Evolutionary conservation across 2,797 vertebrate species (phyloP).

Genomic region (Etheostoma nigrum): DNA sequence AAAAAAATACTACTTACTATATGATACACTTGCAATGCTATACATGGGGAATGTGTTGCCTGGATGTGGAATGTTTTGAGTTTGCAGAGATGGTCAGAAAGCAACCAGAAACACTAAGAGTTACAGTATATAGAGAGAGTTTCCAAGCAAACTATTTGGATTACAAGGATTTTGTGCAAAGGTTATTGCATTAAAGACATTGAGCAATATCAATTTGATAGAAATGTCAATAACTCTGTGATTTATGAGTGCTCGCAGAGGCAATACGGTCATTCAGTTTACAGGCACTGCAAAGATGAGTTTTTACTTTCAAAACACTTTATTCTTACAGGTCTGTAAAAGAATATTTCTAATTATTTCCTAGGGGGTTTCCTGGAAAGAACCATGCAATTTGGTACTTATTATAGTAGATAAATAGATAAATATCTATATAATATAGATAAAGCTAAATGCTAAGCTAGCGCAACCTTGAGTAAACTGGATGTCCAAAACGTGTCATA

Average conservation of each 20-base stretch:
- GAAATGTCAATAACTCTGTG: slow-evolving; percentile 40
- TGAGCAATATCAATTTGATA: slow-evolving; percentile 43
- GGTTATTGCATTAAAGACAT: slow-evolving; percentile 59
- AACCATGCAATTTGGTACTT: background rate
- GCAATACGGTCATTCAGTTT: slow-evolving; percentile 61
- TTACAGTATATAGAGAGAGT: slow-evolving; percentile 31
- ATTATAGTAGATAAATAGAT: background rate
- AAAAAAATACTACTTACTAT: slow-evolving; percentile 55
- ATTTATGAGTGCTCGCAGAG: slow-evolving; percentile 51
- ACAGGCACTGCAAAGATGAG: slow-evolving; percentile 74
- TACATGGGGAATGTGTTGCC: slow-evolving; percentile 71
- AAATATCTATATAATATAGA: too few species aligned
- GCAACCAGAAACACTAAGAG: slow-evolving; percentile 24
- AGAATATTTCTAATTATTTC: background rate
- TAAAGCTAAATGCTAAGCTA: background rate
- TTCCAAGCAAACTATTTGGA: slow-evolving; percentile 73
- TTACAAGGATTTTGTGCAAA: slow-evolving; percentile 75
- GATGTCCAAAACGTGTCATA: too few species aligned
- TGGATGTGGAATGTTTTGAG: slow-evolving; percentile 79
- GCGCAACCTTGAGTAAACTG: background rate
- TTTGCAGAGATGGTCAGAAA: slow-evolving; percentile 43
- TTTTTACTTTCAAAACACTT: slow-evolving; percentile 55
- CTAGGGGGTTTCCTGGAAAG: background rate
- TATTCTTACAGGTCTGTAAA: slow-evolving; percentile 2
- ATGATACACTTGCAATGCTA: slow-evolving; percentile 43